Base-by-base conservation (phyloP, 1,140 invertebrate genomes). In the Palaemon carinicauda region DNA sequence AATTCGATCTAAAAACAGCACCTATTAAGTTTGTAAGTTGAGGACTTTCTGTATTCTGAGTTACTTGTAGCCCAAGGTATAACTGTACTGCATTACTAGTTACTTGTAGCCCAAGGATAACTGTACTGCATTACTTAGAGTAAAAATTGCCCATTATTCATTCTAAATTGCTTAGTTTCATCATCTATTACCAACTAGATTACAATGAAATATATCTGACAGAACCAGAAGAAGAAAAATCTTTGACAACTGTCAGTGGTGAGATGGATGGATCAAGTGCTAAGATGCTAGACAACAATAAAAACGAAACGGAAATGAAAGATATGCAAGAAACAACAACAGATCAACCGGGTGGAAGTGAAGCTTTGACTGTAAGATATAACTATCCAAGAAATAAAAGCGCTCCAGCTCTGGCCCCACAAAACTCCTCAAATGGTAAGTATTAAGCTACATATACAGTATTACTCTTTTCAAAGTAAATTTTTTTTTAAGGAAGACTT, bases 221-320 rank as follows among this genome's bases (percentile, higher is more conserved):
- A 82, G 80, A 82, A 19, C 14, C 27, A 19, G 71, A 82, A 19
- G 52, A 52, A 31, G 74, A 54, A 54, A 53, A 79, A 41, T 41
- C 7, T 12, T 41, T 41, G 41, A 41, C 60, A 24, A 65, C 60
- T 65, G 60, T 65, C 21, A 27, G n/a, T 50, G 75, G 51, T 21
- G 41, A 52, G 27, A 33, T 27, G 21, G 52, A 53, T 12, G 27
- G 60, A 33, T 27, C 53, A 29, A 19, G 14, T 19, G 52, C 71
- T 19, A 33, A 82, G 41, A 52, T 82, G 29, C 74, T 88, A 29
- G 87, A 88, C 69, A 29, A 88, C 73, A 88, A 88, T 80, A 88
- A 88, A 52, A 88, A 88, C 54, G 87, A 88, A 78, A 88, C 87
- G 1, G 50, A 51, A 29, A 33, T 83, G 17, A 88, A 82, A 51